Evolutionary conservation across 2,888 invertebrate genomes (phyloP), one percentile per base, ranked within the genome.

Genomic region (Autographa pulchrina): DNA sequence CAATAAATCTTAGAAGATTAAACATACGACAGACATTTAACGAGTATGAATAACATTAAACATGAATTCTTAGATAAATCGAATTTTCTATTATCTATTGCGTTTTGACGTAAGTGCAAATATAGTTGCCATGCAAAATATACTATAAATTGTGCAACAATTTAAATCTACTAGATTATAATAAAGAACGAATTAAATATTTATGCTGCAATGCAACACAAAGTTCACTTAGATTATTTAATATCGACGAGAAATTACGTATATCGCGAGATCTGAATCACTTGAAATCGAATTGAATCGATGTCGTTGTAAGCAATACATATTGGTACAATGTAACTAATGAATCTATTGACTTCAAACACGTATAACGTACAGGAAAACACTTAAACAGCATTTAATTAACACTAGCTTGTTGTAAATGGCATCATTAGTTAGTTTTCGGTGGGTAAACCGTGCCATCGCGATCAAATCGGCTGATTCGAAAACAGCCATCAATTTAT

Each of bases 61-160:
- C 20, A 43, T 41, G 31, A 20, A 65, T 4, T 31, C 64, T 41
- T 54, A 58, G 64, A 65, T 1, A 56, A 62, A 54, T 64, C 13
- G 9, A 20, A 25, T 31, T 13, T 35, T 48, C 59, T 77, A 65
- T 72, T 60, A 58, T 54, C 43, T 80, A 68, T 78, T 81, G 78
- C 68, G 63, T 48, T 59, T 56, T 54, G 65, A 71, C 16, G 60
- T 77, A 54, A 38, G 56, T 83, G 75, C 68, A 64, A 77, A 68
- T 75, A 66, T 68, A 62, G 68, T 54, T 80, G 56, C 18, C 64
- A 71, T 73, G 79, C 84, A 78, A 81, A 78, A 67, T n/a, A 81
- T 68, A 81, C 56, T 56, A 59, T 59, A 63, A 73, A 67, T 69
- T 70, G 84, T 79, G 82, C 84, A 79, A 69, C 74, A 70, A 70